Evolutionary conservation across 2,888 invertebrate genomes (phyloP).

Genomic region (Pristionchus japonicus): DNA sequence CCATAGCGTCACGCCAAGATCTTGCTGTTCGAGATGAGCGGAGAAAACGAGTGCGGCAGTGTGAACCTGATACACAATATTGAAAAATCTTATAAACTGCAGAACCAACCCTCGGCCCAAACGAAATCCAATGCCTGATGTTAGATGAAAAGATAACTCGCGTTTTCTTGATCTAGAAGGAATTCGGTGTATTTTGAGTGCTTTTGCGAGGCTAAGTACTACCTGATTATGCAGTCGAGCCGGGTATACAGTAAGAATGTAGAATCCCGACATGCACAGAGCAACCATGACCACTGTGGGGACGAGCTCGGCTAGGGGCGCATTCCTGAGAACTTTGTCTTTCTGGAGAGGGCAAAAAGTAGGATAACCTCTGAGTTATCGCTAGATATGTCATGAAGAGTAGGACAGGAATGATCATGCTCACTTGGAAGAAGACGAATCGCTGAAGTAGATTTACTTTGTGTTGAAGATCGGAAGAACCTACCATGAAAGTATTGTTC

Average conservation of each 20-base stretch:
- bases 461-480: not conserved
- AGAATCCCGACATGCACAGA: not conserved
- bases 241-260: not conserved
- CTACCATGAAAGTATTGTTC: not conserved
- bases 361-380: not conserved
- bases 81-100: too few species aligned
- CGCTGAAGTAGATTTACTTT: not conserved
- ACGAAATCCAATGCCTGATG: not conserved
- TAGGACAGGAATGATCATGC: not conserved
- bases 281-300: not conserved
- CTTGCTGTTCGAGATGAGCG: not conserved
- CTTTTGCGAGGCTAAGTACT: too few species aligned
- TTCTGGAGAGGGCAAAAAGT: not conserved
- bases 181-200: not conserved
- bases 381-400: not conserved
- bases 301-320: not conserved
- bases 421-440: not conserved
- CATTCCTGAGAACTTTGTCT: not conserved
- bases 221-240: not conserved
- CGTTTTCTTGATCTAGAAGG: not conserved
- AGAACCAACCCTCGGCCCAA: not conserved
- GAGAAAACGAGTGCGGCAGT: not conserved
- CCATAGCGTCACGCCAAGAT: not conserved
- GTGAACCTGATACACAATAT: too few species aligned
- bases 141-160: not conserved